Evolutionary conservation across 2,888 invertebrate species (phyloP), one percentile per base, ranked within the genome.

Genomic region (Pantelozetes paolii): DNA sequence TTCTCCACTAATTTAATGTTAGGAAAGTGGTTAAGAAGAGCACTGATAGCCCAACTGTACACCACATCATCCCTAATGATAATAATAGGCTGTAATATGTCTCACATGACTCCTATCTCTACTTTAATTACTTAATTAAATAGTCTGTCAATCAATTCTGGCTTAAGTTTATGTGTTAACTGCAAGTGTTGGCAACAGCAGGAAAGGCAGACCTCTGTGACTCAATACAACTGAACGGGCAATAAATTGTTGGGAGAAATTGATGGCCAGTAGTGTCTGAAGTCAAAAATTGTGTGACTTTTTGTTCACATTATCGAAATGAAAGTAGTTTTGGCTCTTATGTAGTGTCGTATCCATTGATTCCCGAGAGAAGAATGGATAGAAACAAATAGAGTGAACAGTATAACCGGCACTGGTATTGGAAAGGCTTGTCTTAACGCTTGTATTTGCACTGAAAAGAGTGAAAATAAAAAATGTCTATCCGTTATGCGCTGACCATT

Each of bases 51-150:
- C 57, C 26, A 36, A 36, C 36, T 36, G 15, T 23, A 23, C 23
- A 3, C 6, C 3, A 62, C 20, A 62, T 62, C 64, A 64, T 36
- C 64, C 36, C 8, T 64, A 64, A 36, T 64, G 64, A 64, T 64
- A n/a, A 64, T 64, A 64, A 64, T 36, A 64, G 9, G 2, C 20
- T 64, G 18, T 36, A 36, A 59, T 59, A 64, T 36, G 64, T 32
- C 64, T 32, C 20, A 64, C 36, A 36, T n/a, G 20, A 64, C 30
- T n/a, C 1, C 36, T 64, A 64, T 64, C 64, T 36, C 36, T 36
- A 8, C 40, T 36, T 64, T 64, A 64, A 64, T 64, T 64, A 64
- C 64, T 64, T 64, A 64, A 64, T 36, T 64, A 64, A 64, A 64
- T 20, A 36, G n/a, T 64, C 64, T 64, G 64, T 64, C 64, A 64